phyloP scores from a whole-genome alignment of 2,888 invertebrate species.

The Rhagophthalmus giganteus region DNA sequence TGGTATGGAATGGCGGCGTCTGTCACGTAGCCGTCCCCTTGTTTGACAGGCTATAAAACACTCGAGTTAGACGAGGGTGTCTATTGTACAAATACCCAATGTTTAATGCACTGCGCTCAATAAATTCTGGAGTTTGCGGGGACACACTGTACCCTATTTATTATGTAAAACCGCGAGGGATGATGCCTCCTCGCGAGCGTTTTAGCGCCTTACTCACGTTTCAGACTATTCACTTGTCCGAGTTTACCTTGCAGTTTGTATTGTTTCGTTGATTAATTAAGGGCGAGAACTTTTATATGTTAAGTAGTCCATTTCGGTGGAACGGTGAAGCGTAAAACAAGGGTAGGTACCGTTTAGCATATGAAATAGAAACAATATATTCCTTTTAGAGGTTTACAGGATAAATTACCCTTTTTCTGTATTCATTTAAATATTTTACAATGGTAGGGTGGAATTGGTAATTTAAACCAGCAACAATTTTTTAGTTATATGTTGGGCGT shows the following conservation, averaged over 20 bases:
- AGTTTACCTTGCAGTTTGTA: too few species aligned
- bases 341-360: slow-evolving; percentile 11
- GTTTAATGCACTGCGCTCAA: slow-evolving; percentile 38
- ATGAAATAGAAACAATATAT: slow-evolving; percentile 11
- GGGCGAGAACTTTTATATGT: too few species aligned
- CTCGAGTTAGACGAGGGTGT: slow-evolving; percentile 35
- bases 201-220: slow-evolving; percentile 26
- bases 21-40: slow-evolving; percentile 32
- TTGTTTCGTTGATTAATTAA: too few species aligned
- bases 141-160: slow-evolving; percentile 25
- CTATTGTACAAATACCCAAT: slow-evolving; percentile 39
- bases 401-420: slow-evolving; percentile 17
- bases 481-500: too few species aligned
- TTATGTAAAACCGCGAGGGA: slow-evolving; percentile 31
- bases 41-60: slow-evolving; percentile 39
- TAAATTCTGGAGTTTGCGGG: slow-evolving; percentile 31
- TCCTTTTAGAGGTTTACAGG: slow-evolving; percentile 10
- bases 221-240: slow-evolving; percentile 1
- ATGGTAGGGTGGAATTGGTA: slow-evolving; percentile 11
- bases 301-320: too few species aligned
- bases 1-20: slow-evolving; percentile 28
- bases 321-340: background rate
- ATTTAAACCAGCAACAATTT: slow-evolving; percentile 14
- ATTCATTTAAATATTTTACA: slow-evolving; percentile 25
- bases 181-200: slow-evolving; percentile 20